These are phyloP conservation scores for Ceratitis capitata DNA, from an alignment of 1,140 invertebrate species.

Conservation along the genomic window DNA sequence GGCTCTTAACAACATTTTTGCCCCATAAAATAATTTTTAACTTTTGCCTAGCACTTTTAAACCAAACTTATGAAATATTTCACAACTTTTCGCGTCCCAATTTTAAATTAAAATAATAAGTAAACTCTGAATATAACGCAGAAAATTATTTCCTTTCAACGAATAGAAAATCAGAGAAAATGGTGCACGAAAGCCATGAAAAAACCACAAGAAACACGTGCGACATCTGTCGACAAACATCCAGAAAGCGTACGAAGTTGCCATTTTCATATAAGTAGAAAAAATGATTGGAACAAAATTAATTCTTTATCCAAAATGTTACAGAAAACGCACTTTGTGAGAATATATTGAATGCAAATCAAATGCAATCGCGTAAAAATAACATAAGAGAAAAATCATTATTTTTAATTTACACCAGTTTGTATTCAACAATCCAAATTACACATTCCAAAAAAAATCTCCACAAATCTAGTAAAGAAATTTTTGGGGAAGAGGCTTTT, in stretches of 20 bases:
- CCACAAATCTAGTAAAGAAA: neutral
- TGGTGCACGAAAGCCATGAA: neutral
- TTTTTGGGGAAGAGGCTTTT: neutral
- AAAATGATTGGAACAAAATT: no score
- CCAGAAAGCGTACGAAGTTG: neutral
- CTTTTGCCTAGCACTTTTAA: neutral
- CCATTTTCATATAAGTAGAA: no score
- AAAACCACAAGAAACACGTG: neutral
- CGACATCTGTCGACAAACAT: neutral
- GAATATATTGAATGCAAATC: no score
- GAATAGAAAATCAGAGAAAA: conserved; percentile 20
- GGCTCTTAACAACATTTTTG: neutral
- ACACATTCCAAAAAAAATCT: no score
- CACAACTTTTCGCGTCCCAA: neutral
- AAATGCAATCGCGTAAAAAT: no score
- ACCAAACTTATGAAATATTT: neutral
- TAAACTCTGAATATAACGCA: neutral
- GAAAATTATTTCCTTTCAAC: conserved; percentile 11
- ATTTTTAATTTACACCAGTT: no score
- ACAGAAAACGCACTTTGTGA: no score
- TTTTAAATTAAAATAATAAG: neutral
- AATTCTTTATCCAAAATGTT: no score
- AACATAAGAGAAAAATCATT: no score
- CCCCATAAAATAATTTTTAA: neutral
- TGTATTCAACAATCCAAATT: no score